Percentiles rank a stretch among this genome's conserved stretches.
Evolutionary conservation across 2,888 invertebrate genomes (phyloP).

Genomic region (Tetragonula carbonaria): DNA sequence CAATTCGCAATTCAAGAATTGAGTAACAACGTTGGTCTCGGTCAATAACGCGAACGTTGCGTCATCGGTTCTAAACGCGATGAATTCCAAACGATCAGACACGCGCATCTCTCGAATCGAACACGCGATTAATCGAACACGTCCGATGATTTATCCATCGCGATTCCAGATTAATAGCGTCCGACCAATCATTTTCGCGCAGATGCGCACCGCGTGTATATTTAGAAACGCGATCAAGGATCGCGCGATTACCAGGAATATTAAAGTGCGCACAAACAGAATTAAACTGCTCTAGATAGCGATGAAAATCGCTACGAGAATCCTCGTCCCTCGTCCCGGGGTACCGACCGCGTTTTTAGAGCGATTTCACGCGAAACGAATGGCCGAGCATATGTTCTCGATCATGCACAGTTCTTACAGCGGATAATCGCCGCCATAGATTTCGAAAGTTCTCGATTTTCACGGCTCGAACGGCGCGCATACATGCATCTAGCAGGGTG

Average conservation of each 20-base stretch:
- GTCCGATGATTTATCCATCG: slow-evolving; percentile 1
- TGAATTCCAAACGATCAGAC: slow-evolving; percentile 5
- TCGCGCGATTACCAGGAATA: not conserved
- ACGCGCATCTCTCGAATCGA: not conserved
- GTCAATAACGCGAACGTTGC: too few relatives aligned
- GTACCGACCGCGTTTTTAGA: not conserved
- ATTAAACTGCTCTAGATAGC: slow-evolving; percentile 21
- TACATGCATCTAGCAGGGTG: slow-evolving; percentile 13
- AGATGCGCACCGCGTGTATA: not conserved
- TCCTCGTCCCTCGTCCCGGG: not conserved
- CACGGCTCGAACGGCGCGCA: slow-evolving; percentile 46
- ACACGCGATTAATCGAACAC: slow-evolving; percentile 4
- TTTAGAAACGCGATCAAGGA: slow-evolving; percentile 13
- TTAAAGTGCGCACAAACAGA: slow-evolving; percentile 19
- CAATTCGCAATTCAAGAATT: too few relatives aligned
- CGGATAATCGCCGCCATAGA: slow-evolving; percentile 48
- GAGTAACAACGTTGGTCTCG: too few relatives aligned
- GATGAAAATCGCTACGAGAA: not conserved
- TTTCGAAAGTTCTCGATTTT: slow-evolving; percentile 61
- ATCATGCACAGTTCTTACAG: slow-evolving; percentile 30
- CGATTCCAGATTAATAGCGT: slow-evolving; percentile 7
- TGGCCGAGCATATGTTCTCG: slow-evolving; percentile 45
- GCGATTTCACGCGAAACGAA: slow-evolving; percentile 32
- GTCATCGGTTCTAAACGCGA: too few relatives aligned
- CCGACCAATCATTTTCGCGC: slow-evolving; percentile 13